Conservation (phyloP, 92 coral and sea anemone genomes). For the Actinostola sp. region DNA sequence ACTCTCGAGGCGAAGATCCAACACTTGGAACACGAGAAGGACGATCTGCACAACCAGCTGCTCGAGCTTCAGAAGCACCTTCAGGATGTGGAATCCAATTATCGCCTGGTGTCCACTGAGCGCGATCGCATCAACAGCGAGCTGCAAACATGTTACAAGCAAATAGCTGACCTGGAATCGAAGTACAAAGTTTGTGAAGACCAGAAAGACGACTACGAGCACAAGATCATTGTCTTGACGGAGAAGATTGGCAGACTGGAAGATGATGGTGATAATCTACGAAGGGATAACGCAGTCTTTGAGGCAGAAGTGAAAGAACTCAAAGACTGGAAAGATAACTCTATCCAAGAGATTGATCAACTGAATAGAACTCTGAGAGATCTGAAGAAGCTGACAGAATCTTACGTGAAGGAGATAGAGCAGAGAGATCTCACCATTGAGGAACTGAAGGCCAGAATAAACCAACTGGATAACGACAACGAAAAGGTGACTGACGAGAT, state of each 20-base stretch:
- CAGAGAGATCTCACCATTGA: constrained; percentile 76
- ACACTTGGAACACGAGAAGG: constrained; percentile 81
- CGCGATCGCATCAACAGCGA: constrained; percentile 84
- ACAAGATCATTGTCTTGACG: constrained; percentile 72
- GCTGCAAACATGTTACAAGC: constrained; percentile 81
- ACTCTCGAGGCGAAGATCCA: constrained; percentile 73
- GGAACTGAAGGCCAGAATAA: constrained; percentile 63
- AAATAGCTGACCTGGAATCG: constrained; percentile 87
- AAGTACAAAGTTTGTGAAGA: constrained; percentile 80
- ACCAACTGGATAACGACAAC: constrained; percentile 55
- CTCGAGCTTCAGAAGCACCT: constrained; percentile 75
- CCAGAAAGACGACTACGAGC: constrained; percentile 76
- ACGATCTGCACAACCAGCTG: constrained; percentile 78
- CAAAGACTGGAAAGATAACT: constrained; percentile 59
- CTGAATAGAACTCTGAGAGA: constrained; percentile 66
- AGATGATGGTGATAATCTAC: constrained; percentile 72
- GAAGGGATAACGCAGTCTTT: constrained; percentile 72
- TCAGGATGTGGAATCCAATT: constrained; percentile 80
- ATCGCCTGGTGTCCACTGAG: constrained; percentile 78
- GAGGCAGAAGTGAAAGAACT: constrained; percentile 74
- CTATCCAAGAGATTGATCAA: constrained; percentile 58
- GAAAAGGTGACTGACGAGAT: constrained; percentile 77
- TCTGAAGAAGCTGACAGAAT: constrained; percentile 66
- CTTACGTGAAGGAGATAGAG: constrained; percentile 68
- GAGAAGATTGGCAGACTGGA: constrained; percentile 79